Percentiles rank a stretch among this genome's conserved stretches.
phyloP scores from a whole-genome alignment of 1,140 invertebrate species.

The Melitaea cinxia region DNA sequence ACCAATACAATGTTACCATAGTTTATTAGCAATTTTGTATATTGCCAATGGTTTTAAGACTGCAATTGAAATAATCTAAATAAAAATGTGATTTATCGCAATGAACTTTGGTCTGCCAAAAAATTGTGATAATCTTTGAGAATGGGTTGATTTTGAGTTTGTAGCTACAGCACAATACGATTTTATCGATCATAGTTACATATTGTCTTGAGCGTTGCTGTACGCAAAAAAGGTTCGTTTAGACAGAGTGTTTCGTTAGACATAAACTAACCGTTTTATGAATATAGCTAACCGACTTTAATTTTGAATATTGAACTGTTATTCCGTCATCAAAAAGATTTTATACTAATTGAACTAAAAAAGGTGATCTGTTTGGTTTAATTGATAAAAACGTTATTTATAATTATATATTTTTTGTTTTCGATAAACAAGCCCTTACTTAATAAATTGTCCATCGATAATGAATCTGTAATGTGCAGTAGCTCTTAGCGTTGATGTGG shows the following conservation, averaged over 20 bases:
- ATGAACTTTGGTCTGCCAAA: constrained; percentile 28
- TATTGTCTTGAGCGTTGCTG: too few relatives aligned
- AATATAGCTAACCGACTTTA: too few relatives aligned
- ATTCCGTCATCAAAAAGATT: too few relatives aligned
- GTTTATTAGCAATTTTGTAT: constrained; percentile 33
- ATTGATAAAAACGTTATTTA: too few relatives aligned
- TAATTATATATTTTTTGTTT: too few relatives aligned
- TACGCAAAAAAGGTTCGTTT: too few relatives aligned
- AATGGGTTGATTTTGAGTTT: neutral
- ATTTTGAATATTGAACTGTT: too few relatives aligned
- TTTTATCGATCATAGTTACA: neutral
- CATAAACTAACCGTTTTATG: too few relatives aligned
- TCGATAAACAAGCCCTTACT: too few relatives aligned
- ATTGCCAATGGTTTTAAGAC: constrained; percentile 35
- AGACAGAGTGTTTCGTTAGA: too few relatives aligned
- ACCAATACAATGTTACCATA: constrained; percentile 30
- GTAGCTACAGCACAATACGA: constrained; percentile 2
- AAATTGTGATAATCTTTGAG: constrained; percentile 18
- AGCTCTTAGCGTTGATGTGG: constrained; percentile 8
- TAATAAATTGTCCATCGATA: neutral
- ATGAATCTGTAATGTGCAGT: constrained; percentile 1
- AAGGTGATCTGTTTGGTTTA: too few relatives aligned
- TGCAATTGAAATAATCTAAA: constrained; percentile 31
- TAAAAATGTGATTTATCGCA: constrained; percentile 14
- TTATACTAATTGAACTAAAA: too few relatives aligned